phyloP scores from a whole-genome alignment of 2,888 invertebrate genomes.

The Chloroclystis v-ata region DNA sequence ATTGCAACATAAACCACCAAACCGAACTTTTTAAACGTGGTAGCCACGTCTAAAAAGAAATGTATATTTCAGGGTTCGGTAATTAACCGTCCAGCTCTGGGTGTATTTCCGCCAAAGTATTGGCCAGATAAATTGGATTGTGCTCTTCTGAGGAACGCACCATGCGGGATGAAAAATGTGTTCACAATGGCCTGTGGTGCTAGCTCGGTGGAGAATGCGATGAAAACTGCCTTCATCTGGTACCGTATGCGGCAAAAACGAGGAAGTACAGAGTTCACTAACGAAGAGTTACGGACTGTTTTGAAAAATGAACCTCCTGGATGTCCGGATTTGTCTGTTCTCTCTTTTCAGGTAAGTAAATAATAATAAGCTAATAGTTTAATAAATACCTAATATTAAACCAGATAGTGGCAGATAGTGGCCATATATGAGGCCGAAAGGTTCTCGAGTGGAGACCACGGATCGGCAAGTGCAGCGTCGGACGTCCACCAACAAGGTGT shows the following conservation, averaged over 20 bases:
- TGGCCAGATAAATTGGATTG: neutral
- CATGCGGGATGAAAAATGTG: neutral
- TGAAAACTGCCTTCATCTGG: neutral
- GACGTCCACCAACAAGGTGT: no score
- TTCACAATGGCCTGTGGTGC: neutral
- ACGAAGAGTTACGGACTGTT: neutral
- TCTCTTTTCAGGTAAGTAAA: neutral
- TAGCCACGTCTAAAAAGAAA: neutral
- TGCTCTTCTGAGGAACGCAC: neutral
- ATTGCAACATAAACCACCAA: no score
- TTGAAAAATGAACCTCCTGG: neutral
- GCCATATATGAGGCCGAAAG: no score
- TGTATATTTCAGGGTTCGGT: neutral
- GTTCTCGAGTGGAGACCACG: no score
- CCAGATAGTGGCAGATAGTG: no score
- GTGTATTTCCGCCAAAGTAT: neutral
- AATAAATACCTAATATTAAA: no score
- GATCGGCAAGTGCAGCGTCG: no score
- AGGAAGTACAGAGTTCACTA: neutral
- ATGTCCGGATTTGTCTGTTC: neutral
- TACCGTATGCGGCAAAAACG: neutral
- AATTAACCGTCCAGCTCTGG: neutral
- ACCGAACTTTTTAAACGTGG: no score
- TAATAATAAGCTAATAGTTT: no score
- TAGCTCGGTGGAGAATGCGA: neutral